Conservation (phyloP, 2,888 invertebrate genomes). For the Chymomyza amoena region DNA sequence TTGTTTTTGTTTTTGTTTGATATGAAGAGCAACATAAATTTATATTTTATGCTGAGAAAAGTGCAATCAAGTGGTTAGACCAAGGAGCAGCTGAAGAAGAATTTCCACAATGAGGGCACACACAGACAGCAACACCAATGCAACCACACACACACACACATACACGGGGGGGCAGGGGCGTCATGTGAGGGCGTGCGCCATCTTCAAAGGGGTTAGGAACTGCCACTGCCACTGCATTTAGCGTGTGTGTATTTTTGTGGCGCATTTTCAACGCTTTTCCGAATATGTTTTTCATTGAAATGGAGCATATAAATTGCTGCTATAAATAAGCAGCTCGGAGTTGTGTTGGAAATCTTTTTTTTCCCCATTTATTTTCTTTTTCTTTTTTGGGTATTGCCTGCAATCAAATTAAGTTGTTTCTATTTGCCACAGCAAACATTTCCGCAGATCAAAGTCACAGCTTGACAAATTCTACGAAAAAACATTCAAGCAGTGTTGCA, state of each 20-base stretch:
- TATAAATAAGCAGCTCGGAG: constrained; percentile 63
- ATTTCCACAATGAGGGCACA: constrained; percentile 48
- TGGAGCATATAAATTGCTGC: constrained; percentile 70
- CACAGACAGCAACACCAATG: neutral
- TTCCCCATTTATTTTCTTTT: constrained; percentile 7
- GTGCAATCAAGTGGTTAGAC: constrained; percentile 68
- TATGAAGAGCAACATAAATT: constrained; percentile 49
- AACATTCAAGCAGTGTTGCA: neutral
- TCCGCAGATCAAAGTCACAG: constrained; percentile 73
- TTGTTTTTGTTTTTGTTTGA: constrained; percentile 1
- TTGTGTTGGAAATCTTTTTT: constrained; percentile 26
- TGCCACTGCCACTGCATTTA: neutral
- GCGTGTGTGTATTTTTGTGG: neutral
- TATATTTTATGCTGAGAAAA: constrained; percentile 72
- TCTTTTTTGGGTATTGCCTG: constrained; percentile 26
- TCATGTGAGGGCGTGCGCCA: neutral
- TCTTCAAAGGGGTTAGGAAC: constrained; percentile 2
- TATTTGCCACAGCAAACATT: constrained; percentile 52
- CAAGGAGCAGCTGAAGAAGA: constrained; percentile 29
- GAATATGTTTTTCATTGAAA: constrained; percentile 45
- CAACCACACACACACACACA: neutral
- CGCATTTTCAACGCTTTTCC: constrained; percentile 3
- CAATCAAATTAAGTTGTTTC: constrained; percentile 65
- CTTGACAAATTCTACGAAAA: constrained; percentile 62
- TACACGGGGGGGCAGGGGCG: neutral